These are phyloP conservation scores for Peucedramus taeniatus DNA, from an alignment of 2,113 vertebrate genomes.

Conservation along the genomic window DNA sequence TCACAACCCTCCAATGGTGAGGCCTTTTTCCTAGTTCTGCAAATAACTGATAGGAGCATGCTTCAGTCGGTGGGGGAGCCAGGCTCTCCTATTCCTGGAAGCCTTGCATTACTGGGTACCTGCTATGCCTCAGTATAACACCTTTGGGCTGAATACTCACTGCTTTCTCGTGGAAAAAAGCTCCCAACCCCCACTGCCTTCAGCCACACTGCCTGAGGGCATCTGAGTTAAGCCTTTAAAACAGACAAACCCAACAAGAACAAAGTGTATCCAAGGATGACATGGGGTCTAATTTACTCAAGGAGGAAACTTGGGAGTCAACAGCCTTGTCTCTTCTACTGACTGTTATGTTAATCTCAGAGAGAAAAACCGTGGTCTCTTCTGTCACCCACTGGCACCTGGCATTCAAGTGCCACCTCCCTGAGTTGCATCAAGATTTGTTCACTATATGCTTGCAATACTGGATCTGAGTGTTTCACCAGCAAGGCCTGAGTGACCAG, in stretches of 20 bases:
- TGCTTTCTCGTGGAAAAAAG: neutral
- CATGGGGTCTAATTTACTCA: neutral
- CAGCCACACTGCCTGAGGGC: neutral
- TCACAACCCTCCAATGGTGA: neutral
- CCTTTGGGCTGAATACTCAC: neutral
- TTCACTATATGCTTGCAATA: neutral
- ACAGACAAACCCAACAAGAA: neutral
- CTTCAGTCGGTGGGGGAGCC: neutral
- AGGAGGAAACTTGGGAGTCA: neutral
- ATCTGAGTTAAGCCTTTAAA: neutral
- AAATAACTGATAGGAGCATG: neutral
- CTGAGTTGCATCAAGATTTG: neutral
- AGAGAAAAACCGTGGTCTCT: neutral
- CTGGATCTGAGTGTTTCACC: neutral
- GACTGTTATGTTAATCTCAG: neutral
- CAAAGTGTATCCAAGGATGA: neutral
- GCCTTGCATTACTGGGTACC: neutral
- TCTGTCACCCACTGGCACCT: neutral
- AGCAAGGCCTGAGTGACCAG: neutral
- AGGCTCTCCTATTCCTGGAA: neutral
- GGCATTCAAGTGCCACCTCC: neutral
- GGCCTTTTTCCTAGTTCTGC: neutral
- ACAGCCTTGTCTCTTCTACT: neutral
- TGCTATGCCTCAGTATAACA: neutral
- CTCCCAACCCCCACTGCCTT: neutral